Evolutionary conservation across 2,113 vertebrate genomes (phyloP).

Genomic region (Lophura nycthemera): DNA sequence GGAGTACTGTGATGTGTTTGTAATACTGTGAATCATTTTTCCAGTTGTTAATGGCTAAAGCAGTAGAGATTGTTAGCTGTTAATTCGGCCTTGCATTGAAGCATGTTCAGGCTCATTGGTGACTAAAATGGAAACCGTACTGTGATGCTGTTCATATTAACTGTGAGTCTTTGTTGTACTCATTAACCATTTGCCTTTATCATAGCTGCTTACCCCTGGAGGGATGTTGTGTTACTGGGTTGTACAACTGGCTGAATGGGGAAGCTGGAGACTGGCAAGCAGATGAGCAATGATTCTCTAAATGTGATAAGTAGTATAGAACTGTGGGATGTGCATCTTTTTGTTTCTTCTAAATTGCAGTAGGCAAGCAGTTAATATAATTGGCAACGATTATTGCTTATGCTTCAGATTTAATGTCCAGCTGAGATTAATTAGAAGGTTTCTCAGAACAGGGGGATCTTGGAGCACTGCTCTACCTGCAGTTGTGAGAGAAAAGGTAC

Average conservation of each 20-base stretch:
- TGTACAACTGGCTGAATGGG: not conserved
- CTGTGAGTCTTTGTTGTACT: not conserved
- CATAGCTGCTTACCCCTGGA: not conserved
- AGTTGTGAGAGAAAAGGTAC: not conserved
- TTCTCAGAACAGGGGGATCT: constrained; percentile 7
- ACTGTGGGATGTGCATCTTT: not conserved
- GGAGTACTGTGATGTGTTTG: not conserved
- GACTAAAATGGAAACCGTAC: not conserved
- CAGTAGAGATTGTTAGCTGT: not conserved
- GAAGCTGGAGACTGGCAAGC: not conserved
- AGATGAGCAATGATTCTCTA: not conserved
- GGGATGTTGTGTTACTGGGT: not conserved
- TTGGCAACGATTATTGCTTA: constrained; percentile 36
- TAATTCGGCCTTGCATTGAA: not conserved
- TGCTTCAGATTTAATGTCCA: constrained; percentile 15
- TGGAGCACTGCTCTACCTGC: not conserved
- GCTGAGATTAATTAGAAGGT: constrained; percentile 26
- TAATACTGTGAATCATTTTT: not conserved
- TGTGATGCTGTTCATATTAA: not conserved
- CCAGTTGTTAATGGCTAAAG: not conserved
- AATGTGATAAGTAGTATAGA: not conserved
- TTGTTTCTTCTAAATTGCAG: constrained; percentile 19
- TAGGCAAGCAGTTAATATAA: constrained; percentile 2
- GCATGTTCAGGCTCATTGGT: not conserved
- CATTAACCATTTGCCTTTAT: not conserved